Evolutionary conservation across 2,888 invertebrate species (phyloP).

Genomic region (Eilema griseolum): DNA sequence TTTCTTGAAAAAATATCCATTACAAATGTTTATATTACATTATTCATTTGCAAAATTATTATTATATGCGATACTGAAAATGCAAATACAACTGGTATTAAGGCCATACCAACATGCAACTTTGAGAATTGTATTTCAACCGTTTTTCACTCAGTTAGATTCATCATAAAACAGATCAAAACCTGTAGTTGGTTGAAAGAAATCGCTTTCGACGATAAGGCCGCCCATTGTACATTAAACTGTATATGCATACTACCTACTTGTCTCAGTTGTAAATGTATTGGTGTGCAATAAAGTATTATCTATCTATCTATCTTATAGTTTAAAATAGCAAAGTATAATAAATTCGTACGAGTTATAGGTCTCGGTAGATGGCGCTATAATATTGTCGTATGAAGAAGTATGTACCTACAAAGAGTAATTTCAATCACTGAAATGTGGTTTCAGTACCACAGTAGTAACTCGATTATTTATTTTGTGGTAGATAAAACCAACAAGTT

Average conservation of each 20-base stretch:
- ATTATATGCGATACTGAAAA: conserved; percentile 32
- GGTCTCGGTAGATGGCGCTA: background rate
- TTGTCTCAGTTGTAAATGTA: too few relatives aligned
- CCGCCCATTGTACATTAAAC: too few relatives aligned
- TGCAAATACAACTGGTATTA: conserved; percentile 30
- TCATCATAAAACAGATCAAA: too few relatives aligned
- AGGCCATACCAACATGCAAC: conserved; percentile 11
- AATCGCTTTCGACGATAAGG: too few relatives aligned
- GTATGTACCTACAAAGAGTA: too few relatives aligned
- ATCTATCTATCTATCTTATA: background rate
- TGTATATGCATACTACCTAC: too few relatives aligned
- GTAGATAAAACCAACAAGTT: background rate
- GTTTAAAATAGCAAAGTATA: background rate
- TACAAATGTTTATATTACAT: conserved; percentile 26
- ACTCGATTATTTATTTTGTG: background rate
- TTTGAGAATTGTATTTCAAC: conserved; percentile 8
- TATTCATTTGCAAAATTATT: conserved; percentile 32
- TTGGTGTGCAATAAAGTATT: too few relatives aligned
- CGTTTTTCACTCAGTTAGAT: too few relatives aligned
- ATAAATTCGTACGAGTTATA: background rate
- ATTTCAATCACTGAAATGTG: background rate
- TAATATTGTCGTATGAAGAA: background rate
- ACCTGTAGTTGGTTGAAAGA: too few relatives aligned
- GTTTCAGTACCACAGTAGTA: background rate
- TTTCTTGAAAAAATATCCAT: background rate